Percentiles rank a stretch among this genome's conserved stretches.
These are phyloP conservation scores for Prunella himalayana DNA, from an alignment of 2,113 vertebrate species.

Conservation along the genomic window DNA sequence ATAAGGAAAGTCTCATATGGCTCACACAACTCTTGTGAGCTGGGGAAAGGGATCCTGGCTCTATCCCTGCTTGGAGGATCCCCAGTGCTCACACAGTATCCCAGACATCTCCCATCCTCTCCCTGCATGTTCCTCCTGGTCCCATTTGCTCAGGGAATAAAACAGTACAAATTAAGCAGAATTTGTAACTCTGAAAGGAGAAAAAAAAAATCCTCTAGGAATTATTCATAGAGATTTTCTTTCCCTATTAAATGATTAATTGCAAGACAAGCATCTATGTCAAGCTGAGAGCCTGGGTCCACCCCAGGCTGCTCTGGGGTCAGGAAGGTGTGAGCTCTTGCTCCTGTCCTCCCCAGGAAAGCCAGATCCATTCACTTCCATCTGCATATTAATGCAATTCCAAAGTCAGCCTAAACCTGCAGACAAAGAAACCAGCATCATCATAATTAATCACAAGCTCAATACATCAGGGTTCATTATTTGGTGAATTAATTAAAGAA, in stretches of 20 bases:
- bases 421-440: not conserved
- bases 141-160: not conserved
- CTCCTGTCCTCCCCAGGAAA: not conserved
- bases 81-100: not conserved
- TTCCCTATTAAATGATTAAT: not conserved
- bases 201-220: not conserved
- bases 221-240: not conserved
- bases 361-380: not conserved
- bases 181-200: not conserved
- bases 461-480: not conserved
- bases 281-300: not conserved
- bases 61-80: not conserved
- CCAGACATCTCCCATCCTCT: too few relatives aligned
- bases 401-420: not conserved
- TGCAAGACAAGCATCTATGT: not conserved
- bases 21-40: not conserved
- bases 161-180: not conserved
- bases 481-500: not conserved
- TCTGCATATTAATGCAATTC: not conserved
- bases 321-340: not conserved
- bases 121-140: fast-evolving
- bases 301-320: not conserved
- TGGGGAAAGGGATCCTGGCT: not conserved
- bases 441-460: not conserved
- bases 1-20: fast-evolving